Percentiles rank a stretch among this genome's conserved stretches.
These are phyloP conservation scores for Galeopterus variegatus DNA, from an alignment of 2,113 vertebrate species.

Conservation along the genomic window DNA sequence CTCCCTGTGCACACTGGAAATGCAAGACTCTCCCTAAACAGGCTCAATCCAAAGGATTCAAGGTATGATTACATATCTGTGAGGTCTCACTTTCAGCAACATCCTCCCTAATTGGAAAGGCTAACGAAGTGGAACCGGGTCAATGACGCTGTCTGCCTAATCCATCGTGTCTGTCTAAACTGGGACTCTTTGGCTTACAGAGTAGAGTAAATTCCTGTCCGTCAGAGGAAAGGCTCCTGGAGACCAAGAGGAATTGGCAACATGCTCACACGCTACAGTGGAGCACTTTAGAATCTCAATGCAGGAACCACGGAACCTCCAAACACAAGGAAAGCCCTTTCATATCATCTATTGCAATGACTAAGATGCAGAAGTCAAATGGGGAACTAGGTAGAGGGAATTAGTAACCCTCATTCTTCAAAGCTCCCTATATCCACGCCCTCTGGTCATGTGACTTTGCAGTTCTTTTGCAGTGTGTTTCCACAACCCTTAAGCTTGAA, in stretches of 20 bases:
- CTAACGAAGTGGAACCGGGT: conserved; percentile 84
- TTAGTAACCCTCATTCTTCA: neutral
- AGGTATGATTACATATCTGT: conserved; percentile 45
- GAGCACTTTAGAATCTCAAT: conserved; percentile 58
- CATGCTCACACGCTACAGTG: neutral
- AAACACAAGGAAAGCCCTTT: neutral
- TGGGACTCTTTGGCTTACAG: conserved; percentile 80
- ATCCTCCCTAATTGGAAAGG: conserved; percentile 85
- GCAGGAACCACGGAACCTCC: neutral
- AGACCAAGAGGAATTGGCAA: conserved; percentile 66
- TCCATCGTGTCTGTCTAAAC: conserved; percentile 79
- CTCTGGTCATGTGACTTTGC: neutral
- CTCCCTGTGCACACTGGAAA: conserved; percentile 53
- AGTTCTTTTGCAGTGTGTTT: neutral
- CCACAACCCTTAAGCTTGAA: neutral
- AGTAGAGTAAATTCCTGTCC: conserved; percentile 82
- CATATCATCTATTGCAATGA: neutral
- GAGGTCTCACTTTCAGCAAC: conserved; percentile 81
- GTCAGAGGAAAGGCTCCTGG: conserved; percentile 60
- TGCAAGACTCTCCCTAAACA: conserved; percentile 60
- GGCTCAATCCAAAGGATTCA: conserved; percentile 45
- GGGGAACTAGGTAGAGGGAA: neutral
- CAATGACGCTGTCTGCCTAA: conserved; percentile 82
- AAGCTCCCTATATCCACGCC: neutral
- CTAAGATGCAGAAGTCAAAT: neutral